Conservation (phyloP, 2,888 invertebrate genomes). For the Mythimna lalbum region DNA sequence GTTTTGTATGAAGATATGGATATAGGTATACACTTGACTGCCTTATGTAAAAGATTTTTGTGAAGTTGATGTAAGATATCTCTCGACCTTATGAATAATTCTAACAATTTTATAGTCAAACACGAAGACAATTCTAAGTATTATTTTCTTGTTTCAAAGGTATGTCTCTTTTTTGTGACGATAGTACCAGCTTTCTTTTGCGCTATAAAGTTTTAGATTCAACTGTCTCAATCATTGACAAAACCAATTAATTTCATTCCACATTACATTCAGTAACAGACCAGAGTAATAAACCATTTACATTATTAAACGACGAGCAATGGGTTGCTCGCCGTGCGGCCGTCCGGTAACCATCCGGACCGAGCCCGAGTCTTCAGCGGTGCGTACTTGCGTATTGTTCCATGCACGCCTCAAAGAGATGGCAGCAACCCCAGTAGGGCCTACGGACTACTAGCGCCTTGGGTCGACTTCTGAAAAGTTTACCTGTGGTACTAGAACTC, state of each 20-base stretch:
- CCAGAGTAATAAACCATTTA: too few species aligned
- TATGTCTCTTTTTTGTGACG: neutral
- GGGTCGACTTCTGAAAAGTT: too few species aligned
- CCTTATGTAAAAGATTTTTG: conserved; percentile 35
- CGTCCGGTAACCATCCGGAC: too few species aligned
- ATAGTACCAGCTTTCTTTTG: neutral
- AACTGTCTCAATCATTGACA: neutral
- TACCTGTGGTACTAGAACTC: too few species aligned
- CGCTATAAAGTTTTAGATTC: neutral
- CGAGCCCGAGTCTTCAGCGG: too few species aligned
- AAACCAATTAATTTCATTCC: conserved; percentile 1
- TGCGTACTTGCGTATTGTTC: too few species aligned
- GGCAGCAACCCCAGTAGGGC: too few species aligned
- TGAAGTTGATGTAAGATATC: conserved; percentile 6
- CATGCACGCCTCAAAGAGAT: too few species aligned
- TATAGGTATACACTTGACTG: conserved; percentile 11
- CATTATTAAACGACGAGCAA: too few species aligned
- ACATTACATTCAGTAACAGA: neutral
- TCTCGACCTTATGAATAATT: conserved; percentile 25
- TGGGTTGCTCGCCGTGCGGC: too few species aligned
- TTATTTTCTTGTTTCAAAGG: neutral
- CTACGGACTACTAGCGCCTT: too few species aligned
- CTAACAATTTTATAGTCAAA: neutral
- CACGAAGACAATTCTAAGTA: neutral
- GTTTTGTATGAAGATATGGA: conserved; percentile 49